A percentile compares a stretch with the other conserved stretches of the same genome.
Evolutionary conservation across 2,797 vertebrate genomes (phyloP).

Genomic region (Helicolenus hilgendorfi): DNA sequence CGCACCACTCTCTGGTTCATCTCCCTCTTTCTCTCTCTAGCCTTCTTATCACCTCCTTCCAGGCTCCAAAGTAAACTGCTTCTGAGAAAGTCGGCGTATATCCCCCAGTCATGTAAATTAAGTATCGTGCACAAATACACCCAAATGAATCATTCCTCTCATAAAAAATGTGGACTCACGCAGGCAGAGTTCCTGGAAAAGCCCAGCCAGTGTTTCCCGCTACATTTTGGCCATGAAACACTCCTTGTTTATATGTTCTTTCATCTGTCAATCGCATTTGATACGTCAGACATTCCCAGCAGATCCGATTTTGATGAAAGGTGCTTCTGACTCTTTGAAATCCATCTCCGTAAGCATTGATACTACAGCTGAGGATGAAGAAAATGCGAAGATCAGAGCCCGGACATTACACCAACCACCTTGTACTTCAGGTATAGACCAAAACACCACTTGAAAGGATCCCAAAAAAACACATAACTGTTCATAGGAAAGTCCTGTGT

Average conservation of each 20-base stretch:
- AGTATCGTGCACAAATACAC: background rate
- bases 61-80: constrained; percentile 15
- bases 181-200: constrained; percentile 8
- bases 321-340: background rate
- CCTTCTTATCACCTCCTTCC: constrained; percentile 40
- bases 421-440: constrained; percentile 28
- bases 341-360: background rate
- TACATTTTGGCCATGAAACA: background rate
- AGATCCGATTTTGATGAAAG: background rate
- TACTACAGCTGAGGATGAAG: background rate
- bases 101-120: background rate
- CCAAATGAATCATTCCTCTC: background rate
- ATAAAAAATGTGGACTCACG: background rate
- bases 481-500: background rate
- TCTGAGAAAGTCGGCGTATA: background rate
- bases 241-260: background rate
- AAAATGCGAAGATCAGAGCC: constrained; percentile 7
- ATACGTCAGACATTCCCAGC: background rate
- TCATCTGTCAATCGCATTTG: background rate
- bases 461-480: background rate
- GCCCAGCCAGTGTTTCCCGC: background rate
- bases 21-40: background rate
- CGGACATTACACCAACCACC: constrained; percentile 16
- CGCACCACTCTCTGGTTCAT: constrained; percentile 23
- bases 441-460: constrained; percentile 23